phyloP scores from a whole-genome alignment of 2,797 vertebrate species.

The Craterocephalus amniculus region DNA sequence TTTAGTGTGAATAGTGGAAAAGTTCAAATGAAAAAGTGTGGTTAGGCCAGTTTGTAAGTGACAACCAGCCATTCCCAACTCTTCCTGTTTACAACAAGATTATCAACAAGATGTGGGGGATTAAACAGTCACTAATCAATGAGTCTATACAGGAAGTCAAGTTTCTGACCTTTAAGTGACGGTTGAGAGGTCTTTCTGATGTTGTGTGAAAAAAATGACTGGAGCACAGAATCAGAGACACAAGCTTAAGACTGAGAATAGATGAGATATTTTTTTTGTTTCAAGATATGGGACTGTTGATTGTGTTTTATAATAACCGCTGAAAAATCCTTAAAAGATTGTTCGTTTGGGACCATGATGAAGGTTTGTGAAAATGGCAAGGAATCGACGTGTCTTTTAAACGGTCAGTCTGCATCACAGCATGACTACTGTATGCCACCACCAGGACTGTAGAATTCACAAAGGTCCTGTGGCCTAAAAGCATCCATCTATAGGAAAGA shows the following conservation, averaged over 20 bases:
- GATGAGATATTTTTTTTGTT: conserved; percentile 30
- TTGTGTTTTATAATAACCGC: conserved; percentile 33
- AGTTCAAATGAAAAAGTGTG: conserved; percentile 35
- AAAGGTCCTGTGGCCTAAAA: background rate
- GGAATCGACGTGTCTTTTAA: conserved; percentile 21
- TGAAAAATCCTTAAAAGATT: conserved; percentile 18
- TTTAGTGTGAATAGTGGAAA: conserved; percentile 36
- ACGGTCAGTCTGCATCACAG: conserved; percentile 18
- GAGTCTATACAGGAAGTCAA: conserved; percentile 11
- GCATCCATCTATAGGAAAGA: conserved; percentile 21
- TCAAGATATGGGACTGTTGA: conserved; percentile 42
- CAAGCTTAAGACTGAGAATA: background rate
- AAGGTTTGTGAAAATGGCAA: conserved; percentile 10
- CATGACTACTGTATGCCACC: background rate
- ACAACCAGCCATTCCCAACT: conserved; percentile 34
- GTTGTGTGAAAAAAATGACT: conserved; percentile 32
- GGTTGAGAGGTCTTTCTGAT: conserved; percentile 22
- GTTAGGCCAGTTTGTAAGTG: conserved; percentile 20
- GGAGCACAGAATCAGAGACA: conserved; percentile 21
- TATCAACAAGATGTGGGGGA: conserved; percentile 49
- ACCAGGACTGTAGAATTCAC: background rate
- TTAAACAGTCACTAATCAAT: conserved; percentile 39
- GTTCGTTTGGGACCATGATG: conserved; percentile 7
- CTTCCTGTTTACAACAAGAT: conserved; percentile 57
- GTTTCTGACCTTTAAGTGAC: conserved; percentile 11